A percentile compares a stretch with the other conserved stretches of the same genome.
These are phyloP conservation scores for Meles meles DNA, from an alignment of 2,113 vertebrate species.

Conservation along the genomic window DNA sequence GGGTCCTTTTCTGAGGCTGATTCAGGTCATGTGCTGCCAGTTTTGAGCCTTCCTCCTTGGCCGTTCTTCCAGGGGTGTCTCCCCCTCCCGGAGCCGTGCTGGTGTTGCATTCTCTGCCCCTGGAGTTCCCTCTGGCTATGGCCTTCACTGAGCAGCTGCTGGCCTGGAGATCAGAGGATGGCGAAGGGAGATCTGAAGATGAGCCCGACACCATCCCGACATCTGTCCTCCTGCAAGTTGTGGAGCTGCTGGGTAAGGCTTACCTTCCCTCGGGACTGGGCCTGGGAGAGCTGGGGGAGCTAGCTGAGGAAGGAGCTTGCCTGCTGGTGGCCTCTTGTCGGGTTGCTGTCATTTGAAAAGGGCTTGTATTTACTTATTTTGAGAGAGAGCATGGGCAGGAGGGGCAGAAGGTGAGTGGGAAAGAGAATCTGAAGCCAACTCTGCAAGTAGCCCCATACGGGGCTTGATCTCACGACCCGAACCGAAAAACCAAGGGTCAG, in stretches of 20 bases:
- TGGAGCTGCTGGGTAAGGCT: conserved; percentile 92
- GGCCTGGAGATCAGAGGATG: conserved; percentile 91
- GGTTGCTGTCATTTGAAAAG: not conserved
- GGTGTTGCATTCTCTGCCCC: conserved; percentile 94
- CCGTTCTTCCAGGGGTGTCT: conserved; percentile 88
- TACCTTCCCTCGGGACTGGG: fast-evolving
- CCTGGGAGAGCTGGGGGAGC: fast-evolving
- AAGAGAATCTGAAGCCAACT: not conserved
- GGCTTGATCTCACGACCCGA: not conserved
- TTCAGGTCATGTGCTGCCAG: not conserved
- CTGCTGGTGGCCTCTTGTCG: not conserved
- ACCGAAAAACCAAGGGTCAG: not conserved
- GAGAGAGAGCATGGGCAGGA: not conserved
- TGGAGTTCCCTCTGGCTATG: conserved; percentile 96
- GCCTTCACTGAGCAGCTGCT: conserved; percentile 96
- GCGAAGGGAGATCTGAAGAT: conserved; percentile 89
- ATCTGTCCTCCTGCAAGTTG: conserved; percentile 93
- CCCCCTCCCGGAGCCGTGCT: conserved; percentile 95
- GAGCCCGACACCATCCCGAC: conserved; percentile 93
- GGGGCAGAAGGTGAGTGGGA: not conserved
- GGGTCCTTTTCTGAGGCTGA: not conserved
- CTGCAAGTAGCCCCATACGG: not conserved
- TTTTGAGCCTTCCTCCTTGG: not conserved
- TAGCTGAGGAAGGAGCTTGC: not conserved
- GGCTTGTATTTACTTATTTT: not conserved